Base-by-base conservation (phyloP, 2,797 vertebrate genomes). In the Pyrrhura leucotis region DNA sequence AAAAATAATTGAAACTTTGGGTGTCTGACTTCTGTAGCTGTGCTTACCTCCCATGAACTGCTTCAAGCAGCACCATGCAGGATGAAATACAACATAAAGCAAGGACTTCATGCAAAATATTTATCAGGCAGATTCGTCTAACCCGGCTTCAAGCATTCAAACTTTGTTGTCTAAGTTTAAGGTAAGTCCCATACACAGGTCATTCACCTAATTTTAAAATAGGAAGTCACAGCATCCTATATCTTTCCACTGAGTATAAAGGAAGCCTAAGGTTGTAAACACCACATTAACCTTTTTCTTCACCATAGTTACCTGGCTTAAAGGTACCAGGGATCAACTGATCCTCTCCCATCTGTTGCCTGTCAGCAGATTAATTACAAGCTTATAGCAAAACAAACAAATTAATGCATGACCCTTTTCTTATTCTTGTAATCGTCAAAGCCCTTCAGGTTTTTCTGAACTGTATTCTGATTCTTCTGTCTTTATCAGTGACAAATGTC, bases 1-100 rank as follows among this genome's bases (percentile, higher is more conserved):
- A 65, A 68, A 94, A 88, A 75, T 78, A 80, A 81, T 89, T 77
- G 75, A 83, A 89, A 74, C n/a, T 92, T 89, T 4, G 42, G 10
- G 54, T 42, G 56, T 82, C 63, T 90, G 81, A 26, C 33, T 85
- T 56, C 58, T 61, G 37, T 9, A 85, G 65, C 62, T 29, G 62
- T 76, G 28, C 54, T 65, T 93, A 56, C 65, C 29, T 85, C 53
- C 75, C 23, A 17, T n/a, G 31, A 75, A 28, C 65, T 7, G 2
- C 75, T 91, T 78, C 78, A 68, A 78, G 23, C 61, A 71, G 4
- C 17, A 31, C 29, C 21, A 31, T 14, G 23, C 19, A 47, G 48
- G 50, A 37, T 1, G 4, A 75, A 66, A 56, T 48, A 20, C 9
- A 45, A 14, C 0, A 1, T 37, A 47, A 76, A 73, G 23, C 25